Evolutionary conservation across 2,113 vertebrate genomes (phyloP).

Genomic region (Erythrocebus patas): DNA sequence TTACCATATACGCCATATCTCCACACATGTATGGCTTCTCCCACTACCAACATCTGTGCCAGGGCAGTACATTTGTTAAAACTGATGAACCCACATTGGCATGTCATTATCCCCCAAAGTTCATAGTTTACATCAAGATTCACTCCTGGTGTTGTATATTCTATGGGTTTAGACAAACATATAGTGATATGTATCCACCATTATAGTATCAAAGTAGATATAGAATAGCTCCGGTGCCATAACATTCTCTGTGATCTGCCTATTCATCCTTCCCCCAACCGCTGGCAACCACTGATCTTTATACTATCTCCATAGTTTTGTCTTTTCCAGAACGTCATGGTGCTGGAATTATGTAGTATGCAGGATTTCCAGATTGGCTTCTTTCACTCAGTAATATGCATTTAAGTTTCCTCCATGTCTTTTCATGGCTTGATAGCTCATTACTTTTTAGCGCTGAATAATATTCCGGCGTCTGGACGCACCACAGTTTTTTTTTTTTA

Average conservation of each 20-base stretch:
- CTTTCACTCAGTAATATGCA: not conserved
- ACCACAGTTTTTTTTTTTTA: not conserved
- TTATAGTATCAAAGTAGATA: not conserved
- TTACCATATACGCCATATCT: not conserved
- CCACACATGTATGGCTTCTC: not conserved
- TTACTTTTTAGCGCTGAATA: not conserved
- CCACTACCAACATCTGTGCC: not conserved
- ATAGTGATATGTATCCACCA: no score
- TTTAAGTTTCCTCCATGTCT: not conserved
- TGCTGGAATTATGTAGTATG: not conserved
- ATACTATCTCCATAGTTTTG: not conserved
- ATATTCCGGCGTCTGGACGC: not conserved
- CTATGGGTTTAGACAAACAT: not conserved
- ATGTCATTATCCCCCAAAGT: not conserved
- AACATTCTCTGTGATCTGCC: not conserved
- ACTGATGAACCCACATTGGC: not conserved
- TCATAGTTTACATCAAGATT: not conserved
- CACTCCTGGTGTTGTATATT: not conserved
- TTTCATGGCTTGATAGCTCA: not conserved
- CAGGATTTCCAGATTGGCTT: not conserved
- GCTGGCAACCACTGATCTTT: not conserved
- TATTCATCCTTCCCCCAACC: accelerated
- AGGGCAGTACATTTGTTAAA: not conserved
- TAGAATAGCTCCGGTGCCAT: not conserved
- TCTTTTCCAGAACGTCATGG: not conserved